phyloP scores from a whole-genome alignment of 2,797 vertebrate genomes.

The Amblyopsis hoosieri region DNA sequence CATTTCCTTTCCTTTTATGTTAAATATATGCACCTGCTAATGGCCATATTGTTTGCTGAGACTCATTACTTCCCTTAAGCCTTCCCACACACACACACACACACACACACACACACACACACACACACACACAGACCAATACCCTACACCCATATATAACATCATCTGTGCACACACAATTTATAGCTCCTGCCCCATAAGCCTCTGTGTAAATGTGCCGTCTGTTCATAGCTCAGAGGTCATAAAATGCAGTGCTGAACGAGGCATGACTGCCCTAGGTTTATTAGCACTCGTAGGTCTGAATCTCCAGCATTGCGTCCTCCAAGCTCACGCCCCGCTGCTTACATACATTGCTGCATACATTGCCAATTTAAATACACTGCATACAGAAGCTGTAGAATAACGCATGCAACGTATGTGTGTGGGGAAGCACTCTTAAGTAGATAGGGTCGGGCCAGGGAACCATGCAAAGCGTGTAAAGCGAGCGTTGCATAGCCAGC shows the following conservation, averaged over 20 bases:
- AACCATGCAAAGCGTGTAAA: slow-evolving; percentile 52
- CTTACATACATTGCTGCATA: neutral
- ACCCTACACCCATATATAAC: slow-evolving; percentile 32
- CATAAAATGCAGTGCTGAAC: slow-evolving; percentile 38
- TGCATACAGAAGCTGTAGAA: slow-evolving; percentile 5
- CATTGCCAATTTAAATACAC: slow-evolving; percentile 17
- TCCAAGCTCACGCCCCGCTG: neutral
- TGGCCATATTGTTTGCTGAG: slow-evolving; percentile 23
- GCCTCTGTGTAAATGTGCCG: slow-evolving; percentile 30
- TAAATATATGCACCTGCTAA: slow-evolving; percentile 14
- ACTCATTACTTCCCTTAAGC: neutral
- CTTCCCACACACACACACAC: slow-evolving; percentile 8
- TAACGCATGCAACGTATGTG: slow-evolving; percentile 10
- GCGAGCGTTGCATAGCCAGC: slow-evolving; percentile 57
- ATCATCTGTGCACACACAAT: slow-evolving; percentile 53
- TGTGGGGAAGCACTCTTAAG: neutral
- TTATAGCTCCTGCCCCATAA: slow-evolving; percentile 48
- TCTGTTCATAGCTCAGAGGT: slow-evolving; percentile 33
- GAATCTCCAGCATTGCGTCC: slow-evolving; percentile 4
- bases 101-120: slow-evolving; percentile 4
- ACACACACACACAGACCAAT: neutral
- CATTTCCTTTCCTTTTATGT: slow-evolving; percentile 43
- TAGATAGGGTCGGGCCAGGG: slow-evolving; percentile 33
- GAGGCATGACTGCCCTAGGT: slow-evolving; percentile 43
- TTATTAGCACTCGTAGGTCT: slow-evolving; percentile 34